Base-by-base conservation (phyloP, 2,888 invertebrate genomes). In the Ellobium chinense region DNA sequence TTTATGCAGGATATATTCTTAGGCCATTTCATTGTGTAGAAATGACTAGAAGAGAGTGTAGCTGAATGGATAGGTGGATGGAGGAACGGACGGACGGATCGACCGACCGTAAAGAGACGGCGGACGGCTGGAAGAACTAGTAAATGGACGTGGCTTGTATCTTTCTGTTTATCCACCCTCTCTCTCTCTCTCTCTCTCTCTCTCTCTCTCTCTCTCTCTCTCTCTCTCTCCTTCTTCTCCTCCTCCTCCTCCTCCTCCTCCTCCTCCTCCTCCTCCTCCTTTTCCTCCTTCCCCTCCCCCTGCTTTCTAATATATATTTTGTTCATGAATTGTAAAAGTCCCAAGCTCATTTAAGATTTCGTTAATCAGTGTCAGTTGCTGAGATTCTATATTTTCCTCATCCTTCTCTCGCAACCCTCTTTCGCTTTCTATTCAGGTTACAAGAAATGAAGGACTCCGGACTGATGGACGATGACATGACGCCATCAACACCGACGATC, bases 401-500 rank as follows among this genome's bases (percentile, higher is more conserved):
- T 18, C 18, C 46, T 46, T 18, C 9, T 46, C 7, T 7, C 7
- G 7, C 7, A 12, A 12, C 46, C 18, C 7, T 12, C 7, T 46
- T 7, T 46, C 18, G 27, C 37, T 63, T 63, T 83, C 18, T 36
- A 14, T 85, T 27, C 82, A 91, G 90, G 90, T 84, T 91, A 85
- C 86, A 89, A 73, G 88, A 91, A 74, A 89, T 91, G 89, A 85
- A 85, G 68, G 88, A 87, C 46, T 88, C 88, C 56, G 89, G 89
- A 73, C 74, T 91, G 24, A 87, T 89, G 81, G 88, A 88, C 3
- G 89, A 88, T 5, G 89, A 89, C 58, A 83, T 85, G 4, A 73
- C 85, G 0, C 82, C 84, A 3, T 78, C 81, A 21, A 81, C 84
- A 3, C 85, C 88, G 0, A 84, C 87, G 34, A 90, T 91, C 14